Base-by-base conservation (phyloP, 1,140 invertebrate species). In the Sitodiplosis mosellana region DNA sequence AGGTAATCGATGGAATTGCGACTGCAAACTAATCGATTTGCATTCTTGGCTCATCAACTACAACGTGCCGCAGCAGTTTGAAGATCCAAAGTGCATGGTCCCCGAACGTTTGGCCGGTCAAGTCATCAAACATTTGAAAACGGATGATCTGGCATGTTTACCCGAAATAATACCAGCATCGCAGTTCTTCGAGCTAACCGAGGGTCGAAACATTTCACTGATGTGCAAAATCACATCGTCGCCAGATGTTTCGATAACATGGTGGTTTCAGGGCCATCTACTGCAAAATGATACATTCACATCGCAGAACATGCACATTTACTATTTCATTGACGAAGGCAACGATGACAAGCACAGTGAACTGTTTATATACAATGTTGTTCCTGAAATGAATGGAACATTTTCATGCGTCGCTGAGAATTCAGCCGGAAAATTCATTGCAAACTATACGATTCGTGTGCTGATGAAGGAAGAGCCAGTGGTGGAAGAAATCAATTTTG, bases 1-100 rank as follows among this genome's bases (percentile, higher is more conserved):
- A 56, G 80, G 80, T 55, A 93, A 93, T 69, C 78, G 83, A 41
- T 93, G 88, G 88, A 70, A 76, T 41, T 93, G 88, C 62, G 84
- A 91, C 59, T 93, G 88, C 59, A 73, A 77, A 47, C 66, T 91
- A 41, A 63, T 79, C 37, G 76, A 82, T 52, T 65, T 92, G 54
- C 74, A 85, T 50, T 63, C 69, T 19, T 92, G 87, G 87, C 69
- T 92, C 48, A 66, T 72, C 22, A 74, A 77, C 55, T 80, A 78
- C 55, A 80, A 78, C 56, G 75, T 80, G 37, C 78, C 85, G 0
- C 72, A 78, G 48, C 73, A 80, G 47, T 69, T 72, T 1, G 79
- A 82, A 18, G 78, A 82, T 52, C 87, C 87, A 1, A 73, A 77
- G 52, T 93, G 88, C 61, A 71, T 72, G 20, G 66, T 71, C 15